These are phyloP conservation scores for Phenganax marumi DNA, from an alignment of 92 coral and sea anemone genomes.

Conservation along the genomic window DNA sequence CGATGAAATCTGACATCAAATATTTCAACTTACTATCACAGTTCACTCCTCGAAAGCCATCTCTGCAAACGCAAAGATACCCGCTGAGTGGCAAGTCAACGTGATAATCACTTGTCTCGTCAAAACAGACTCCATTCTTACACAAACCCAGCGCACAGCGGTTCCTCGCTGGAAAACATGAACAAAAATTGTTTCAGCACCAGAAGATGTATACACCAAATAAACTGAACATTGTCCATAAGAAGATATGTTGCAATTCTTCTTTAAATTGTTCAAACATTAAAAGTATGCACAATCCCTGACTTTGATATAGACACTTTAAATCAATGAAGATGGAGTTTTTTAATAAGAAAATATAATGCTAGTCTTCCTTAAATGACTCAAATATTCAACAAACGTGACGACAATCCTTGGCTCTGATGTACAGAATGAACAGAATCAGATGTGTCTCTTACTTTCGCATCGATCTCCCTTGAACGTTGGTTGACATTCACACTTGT, in stretches of 20 bases:
- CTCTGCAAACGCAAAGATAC: slow-evolving; percentile 80
- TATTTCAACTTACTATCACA: slow-evolving; percentile 75
- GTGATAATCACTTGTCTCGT: slow-evolving; percentile 52
- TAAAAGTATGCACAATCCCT: no score
- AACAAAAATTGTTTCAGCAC: background rate
- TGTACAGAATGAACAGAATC: background rate
- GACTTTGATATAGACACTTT: no score
- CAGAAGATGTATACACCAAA: background rate
- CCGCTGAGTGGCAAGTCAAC: slow-evolving; percentile 66
- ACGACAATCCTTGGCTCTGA: no score
- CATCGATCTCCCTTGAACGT: slow-evolving; percentile 14
- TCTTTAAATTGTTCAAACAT: no score
- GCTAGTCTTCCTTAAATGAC: no score
- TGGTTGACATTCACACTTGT: slow-evolving; percentile 32
- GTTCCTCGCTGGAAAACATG: slow-evolving; percentile 47
- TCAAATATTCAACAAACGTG: no score
- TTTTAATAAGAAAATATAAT: no score
- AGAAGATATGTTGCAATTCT: no score
- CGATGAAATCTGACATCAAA: background rate
- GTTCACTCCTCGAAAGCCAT: slow-evolving; percentile 72
- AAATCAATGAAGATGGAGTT: no score
- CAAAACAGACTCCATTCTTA: slow-evolving; percentile 68
- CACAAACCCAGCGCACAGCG: slow-evolving; percentile 85
- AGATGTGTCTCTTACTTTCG: slow-evolving; percentile 2
- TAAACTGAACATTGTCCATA: background rate